Evolutionary conservation across 2,113 vertebrate genomes (phyloP), one percentile per base, ranked within the genome.

Genomic region (Nycticebus coucang): DNA sequence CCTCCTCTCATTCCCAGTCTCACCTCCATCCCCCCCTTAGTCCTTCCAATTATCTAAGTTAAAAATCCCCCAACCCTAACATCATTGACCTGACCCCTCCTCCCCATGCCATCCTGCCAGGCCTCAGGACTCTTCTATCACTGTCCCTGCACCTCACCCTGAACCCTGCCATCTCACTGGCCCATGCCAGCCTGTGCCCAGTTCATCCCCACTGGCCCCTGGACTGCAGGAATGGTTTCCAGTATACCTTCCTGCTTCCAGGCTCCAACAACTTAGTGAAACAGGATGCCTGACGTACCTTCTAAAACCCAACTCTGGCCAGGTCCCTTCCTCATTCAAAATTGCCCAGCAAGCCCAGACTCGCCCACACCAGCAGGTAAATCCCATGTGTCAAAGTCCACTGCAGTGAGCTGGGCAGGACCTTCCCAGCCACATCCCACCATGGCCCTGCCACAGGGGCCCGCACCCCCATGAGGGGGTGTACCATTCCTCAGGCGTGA

Each of bases 271-370:
- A 60, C 15, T 37, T 41, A 28, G 30, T 0, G 0, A 72, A 57
- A 59, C 2, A 82, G 55, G 30, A 95, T 60, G 3, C 30, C 53
- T 77, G 72, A 71, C 7, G 86, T 64, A 72, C 92, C 50, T 79
- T 86, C 79, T 18, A 33, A 53, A 95, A 75, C 22, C 64, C 8
- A 62, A 5, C 71, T 87, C 75, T 92, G 57, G 17, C 50, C 35
- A 92, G 12, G 19, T 82, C 12, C 89, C 71, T 88, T 80, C 59
- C 77, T 80, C 33, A 87, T 37, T 86, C 4, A 64, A 2, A 82
- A n/a, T 86, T n/a, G 3, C 62, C 12, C 79, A 57, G 26, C 41
- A n/a, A n/a, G 26, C 26, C 77, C 50, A 7, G 5, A 33, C 30
- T 10, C 45, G 79, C 9, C 68, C 17, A 8, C 5, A 45, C 21